A percentile compares a stretch with the other conserved stretches of the same genome.
Conservation (phyloP, 2,113 vertebrate species). For the Podilymbus podiceps region DNA sequence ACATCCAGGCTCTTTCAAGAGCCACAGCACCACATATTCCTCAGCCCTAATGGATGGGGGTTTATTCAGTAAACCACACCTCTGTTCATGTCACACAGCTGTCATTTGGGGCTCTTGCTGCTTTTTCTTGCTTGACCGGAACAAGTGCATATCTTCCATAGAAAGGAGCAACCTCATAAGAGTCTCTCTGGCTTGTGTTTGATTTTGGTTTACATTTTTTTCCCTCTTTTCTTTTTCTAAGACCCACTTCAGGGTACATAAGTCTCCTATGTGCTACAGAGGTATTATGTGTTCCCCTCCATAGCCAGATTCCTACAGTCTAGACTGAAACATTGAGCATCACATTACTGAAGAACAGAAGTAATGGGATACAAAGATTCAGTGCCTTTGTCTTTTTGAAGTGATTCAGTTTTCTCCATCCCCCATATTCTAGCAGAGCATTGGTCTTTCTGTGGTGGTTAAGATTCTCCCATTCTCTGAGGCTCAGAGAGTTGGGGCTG, state of each 20-base stretch:
- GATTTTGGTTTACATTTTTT: background rate
- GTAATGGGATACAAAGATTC: background rate
- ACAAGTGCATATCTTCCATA: background rate
- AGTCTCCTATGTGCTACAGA: background rate
- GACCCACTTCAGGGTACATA: background rate
- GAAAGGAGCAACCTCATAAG: background rate
- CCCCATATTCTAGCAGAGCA: background rate
- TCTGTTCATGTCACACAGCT: background rate
- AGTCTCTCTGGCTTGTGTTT: background rate
- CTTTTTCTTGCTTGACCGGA: background rate
- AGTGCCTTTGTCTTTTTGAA: background rate
- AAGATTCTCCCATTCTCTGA: background rate
- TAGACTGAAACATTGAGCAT: background rate
- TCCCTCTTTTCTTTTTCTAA: background rate
- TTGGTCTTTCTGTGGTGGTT: background rate
- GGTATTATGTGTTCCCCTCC: background rate
- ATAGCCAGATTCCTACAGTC: background rate
- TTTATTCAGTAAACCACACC: background rate
- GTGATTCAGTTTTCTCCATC: background rate
- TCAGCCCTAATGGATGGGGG: background rate
- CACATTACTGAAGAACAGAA: background rate
- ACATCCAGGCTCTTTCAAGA: background rate
- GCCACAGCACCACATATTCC: background rate
- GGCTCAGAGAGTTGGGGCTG: no score
- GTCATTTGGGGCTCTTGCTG: background rate